Percentiles rank a stretch among this genome's conserved stretches.
These are phyloP conservation scores for Luperina testacea DNA, from an alignment of 2,888 invertebrate genomes.

Conservation along the genomic window DNA sequence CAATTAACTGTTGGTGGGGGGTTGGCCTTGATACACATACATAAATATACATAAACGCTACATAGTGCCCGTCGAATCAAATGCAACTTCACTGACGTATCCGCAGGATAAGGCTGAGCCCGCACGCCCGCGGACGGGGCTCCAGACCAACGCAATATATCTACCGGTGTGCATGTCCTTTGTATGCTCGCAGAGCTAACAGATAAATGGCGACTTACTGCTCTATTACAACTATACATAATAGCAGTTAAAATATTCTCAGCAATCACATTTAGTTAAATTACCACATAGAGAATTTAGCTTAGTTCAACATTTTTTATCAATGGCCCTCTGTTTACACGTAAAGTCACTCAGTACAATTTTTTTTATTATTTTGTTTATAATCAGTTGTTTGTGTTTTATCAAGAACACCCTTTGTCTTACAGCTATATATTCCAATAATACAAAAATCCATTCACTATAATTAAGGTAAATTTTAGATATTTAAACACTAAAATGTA, in stretches of 20 bases:
- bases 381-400: conserved; percentile 88
- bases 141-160: conserved; percentile 32
- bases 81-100: conserved; percentile 78
- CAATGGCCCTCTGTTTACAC: conserved; percentile 90
- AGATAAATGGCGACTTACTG: conserved; percentile 81
- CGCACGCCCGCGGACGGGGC: conserved; percentile 49
- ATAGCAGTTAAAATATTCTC: conserved; percentile 89
- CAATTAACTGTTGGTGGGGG: conserved; percentile 88
- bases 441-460: conserved; percentile 90
- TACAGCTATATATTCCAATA: conserved; percentile 89
- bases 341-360: conserved; percentile 90
- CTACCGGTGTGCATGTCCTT: conserved; percentile 57
- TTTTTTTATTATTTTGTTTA: conserved; percentile 87
- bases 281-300: conserved; percentile 90
- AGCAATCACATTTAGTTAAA: conserved; percentile 89
- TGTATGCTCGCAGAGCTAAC: conserved; percentile 71
- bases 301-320: conserved; percentile 89
- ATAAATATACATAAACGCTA: conserved; percentile 77
- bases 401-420: conserved; percentile 89
- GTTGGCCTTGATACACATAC: conserved; percentile 80
- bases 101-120: conserved; percentile 62
- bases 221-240: conserved; percentile 86
- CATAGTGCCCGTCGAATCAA: conserved; percentile 73
- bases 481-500: conserved; percentile 90
- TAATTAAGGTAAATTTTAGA: conserved; percentile 91